phyloP scores from a whole-genome alignment of 2,888 invertebrate species.

The Philopedon plagiatum region DNA sequence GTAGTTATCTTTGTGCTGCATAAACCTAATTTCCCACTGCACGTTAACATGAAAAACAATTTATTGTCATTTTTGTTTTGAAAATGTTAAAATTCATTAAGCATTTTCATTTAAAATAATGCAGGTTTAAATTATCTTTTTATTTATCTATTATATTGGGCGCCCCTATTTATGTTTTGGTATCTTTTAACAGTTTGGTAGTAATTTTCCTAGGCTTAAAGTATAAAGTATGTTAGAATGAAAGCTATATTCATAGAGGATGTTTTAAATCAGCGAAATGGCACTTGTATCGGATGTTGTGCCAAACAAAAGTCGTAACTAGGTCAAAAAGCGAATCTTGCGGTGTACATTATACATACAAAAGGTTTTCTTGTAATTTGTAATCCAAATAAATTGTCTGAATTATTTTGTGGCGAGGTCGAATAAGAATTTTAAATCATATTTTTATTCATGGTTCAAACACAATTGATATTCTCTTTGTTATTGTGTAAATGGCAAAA shows the following conservation, averaged over 20 bases:
- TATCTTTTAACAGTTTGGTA: not conserved
- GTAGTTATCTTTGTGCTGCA: no score
- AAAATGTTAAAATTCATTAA: no score
- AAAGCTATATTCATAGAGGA: slow-evolving; percentile 37
- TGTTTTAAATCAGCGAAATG: slow-evolving; percentile 34
- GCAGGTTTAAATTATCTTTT: no score
- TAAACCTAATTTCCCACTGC: no score
- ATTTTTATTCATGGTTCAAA: not conserved
- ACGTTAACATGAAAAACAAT: no score
- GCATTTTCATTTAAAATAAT: no score
- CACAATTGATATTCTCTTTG: not conserved
- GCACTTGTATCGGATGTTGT: slow-evolving; percentile 33
- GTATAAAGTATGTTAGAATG: slow-evolving; percentile 30
- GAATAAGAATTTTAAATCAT: not conserved
- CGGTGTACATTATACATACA: slow-evolving; percentile 13
- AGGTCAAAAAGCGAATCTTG: slow-evolving; percentile 33
- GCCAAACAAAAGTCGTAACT: slow-evolving; percentile 33
- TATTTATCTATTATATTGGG: no score
- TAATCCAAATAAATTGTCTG: slow-evolving; percentile 7
- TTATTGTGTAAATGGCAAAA: no score
- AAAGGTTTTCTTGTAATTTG: slow-evolving; percentile 10
- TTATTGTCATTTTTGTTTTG: no score
- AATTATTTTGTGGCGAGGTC: not conserved
- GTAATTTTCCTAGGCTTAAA: slow-evolving; percentile 18
- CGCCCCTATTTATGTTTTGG: not conserved